Conservation (phyloP, 2,888 invertebrate species). For the Hirtodrosophila alboralis region DNA sequence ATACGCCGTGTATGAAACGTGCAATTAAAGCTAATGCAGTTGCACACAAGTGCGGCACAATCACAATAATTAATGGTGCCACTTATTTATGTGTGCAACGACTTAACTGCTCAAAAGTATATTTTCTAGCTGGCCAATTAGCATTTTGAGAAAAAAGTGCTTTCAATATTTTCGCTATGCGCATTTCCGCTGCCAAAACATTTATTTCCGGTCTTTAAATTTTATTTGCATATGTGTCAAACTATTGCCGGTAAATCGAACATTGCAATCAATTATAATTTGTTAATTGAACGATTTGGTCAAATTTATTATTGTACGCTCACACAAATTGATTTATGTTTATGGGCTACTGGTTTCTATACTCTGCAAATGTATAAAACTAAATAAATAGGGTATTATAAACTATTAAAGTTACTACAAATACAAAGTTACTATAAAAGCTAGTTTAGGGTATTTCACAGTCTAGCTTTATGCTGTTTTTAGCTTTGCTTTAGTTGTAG, state of each 20-base stretch:
- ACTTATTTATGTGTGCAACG: slow-evolving; percentile 34
- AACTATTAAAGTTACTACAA: no score
- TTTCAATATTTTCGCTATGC: background rate
- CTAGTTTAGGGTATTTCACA: no score
- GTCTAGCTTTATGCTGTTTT: no score
- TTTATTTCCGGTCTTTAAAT: background rate
- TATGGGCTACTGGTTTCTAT: slow-evolving; percentile 1
- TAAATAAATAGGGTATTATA: no score
- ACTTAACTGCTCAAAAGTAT: slow-evolving; percentile 6
- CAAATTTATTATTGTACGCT: slow-evolving; percentile 33
- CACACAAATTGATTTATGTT: slow-evolving; percentile 59
- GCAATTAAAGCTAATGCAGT: slow-evolving; percentile 53
- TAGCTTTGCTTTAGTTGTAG: slow-evolving; percentile 1
- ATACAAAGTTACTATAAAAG: no score
- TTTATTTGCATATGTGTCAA: slow-evolving; percentile 2
- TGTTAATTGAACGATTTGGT: slow-evolving; percentile 46
- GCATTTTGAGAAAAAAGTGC: background rate
- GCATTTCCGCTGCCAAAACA: background rate
- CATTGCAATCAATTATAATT: slow-evolving; percentile 54
- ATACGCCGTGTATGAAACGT: slow-evolving; percentile 53
- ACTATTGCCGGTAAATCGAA: background rate
- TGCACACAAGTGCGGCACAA: slow-evolving; percentile 54
- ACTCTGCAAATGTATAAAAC: no score
- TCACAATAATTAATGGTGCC: slow-evolving; percentile 40
- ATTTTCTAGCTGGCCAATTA: no score